Evolutionary conservation across 2,113 vertebrate genomes (phyloP), one percentile per base, ranked within the genome.

Genomic region (Archilochus colubris): DNA sequence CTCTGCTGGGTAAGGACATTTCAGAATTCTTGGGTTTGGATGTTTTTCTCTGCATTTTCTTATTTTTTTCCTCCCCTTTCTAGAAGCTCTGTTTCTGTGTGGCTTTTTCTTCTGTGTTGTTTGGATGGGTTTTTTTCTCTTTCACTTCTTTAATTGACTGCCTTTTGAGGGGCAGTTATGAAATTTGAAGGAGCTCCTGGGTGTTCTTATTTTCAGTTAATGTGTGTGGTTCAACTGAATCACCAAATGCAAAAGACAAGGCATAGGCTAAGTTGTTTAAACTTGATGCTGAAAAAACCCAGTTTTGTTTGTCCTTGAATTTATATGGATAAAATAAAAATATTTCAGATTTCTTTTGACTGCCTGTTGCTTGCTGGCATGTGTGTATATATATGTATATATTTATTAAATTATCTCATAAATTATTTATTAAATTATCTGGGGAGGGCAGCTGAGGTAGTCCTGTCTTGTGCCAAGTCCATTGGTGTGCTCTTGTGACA

Each of bases 221-320:
- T 82, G 31, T 86, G 24, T 89, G 59, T 82, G 38, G 36, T 40
- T 97, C 51, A 55, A 91, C 97, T 93, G 86, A 79, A 79, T 66
- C 27, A 48, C 74, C 48, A 23, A 90, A 73, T 31, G 21, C 30
- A 20, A 74, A 54, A 89, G 58, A 73, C 50, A 62, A 82, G 33
- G 38, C 21, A n/a, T 72, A 68, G 38, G n/a, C 80, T 88, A 76
- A 44, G 59, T 40, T 86, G 57, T 30, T 59, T 90, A 54, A 68
- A 94, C 62, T 87, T 61, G 69, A 61, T 83, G 82, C 33, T 88
- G 54, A 46, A 33, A 15, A 44, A 62, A 11, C 31, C 50, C 7
- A 40, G 7, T 59, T 89, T 93, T 92, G 48, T 88, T 97, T 97
- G 30, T 78, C 51, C 95, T 96, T 96, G 15, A 88, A 78, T 78